Conservation (phyloP, 2,888 invertebrate genomes). For the Drosophila dives region DNA sequence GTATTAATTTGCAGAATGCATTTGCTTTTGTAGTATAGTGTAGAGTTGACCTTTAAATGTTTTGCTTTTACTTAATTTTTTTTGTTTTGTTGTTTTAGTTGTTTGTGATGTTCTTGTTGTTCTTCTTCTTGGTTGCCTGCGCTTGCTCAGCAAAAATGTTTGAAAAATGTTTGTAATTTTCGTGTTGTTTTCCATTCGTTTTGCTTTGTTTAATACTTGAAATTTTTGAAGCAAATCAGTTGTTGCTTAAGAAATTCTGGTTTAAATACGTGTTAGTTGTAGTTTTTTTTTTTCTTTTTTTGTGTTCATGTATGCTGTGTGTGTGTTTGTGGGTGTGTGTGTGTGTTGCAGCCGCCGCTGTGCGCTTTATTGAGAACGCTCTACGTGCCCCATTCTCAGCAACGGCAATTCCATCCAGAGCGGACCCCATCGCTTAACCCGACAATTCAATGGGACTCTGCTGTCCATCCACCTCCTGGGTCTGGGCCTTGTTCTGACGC, state of each 20-base stretch:
- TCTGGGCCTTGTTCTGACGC: constrained; percentile 93
- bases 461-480: constrained; percentile 85
- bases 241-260: constrained; percentile 40
- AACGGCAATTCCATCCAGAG: constrained; percentile 24
- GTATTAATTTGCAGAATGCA: constrained; percentile 64
- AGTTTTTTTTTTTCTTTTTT: constrained; percentile 35
- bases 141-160: constrained; percentile 50
- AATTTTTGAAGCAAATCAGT: constrained; percentile 63
- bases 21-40: constrained; percentile 36
- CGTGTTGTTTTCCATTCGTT: constrained; percentile 21
- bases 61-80: constrained; percentile 16
- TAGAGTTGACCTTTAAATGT: constrained; percentile 36
- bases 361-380: constrained; percentile 38
- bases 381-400: constrained; percentile 35
- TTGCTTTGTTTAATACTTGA: constrained; percentile 59
- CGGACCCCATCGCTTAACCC: constrained; percentile 85
- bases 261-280: constrained; percentile 56
- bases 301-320: constrained; percentile 27
- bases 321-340: constrained; percentile 1
- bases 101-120: constrained; percentile 30
- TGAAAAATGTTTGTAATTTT: constrained; percentile 4
- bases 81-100: constrained; percentile 3
- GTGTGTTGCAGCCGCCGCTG: constrained; percentile 17
- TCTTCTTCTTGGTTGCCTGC: constrained; percentile 18
- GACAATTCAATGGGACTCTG: constrained; percentile 88